Percentiles rank a stretch among this genome's conserved stretches.
Evolutionary conservation across 1,140 invertebrate species (phyloP).

Genomic region (Zaprionus tsacasi): DNA sequence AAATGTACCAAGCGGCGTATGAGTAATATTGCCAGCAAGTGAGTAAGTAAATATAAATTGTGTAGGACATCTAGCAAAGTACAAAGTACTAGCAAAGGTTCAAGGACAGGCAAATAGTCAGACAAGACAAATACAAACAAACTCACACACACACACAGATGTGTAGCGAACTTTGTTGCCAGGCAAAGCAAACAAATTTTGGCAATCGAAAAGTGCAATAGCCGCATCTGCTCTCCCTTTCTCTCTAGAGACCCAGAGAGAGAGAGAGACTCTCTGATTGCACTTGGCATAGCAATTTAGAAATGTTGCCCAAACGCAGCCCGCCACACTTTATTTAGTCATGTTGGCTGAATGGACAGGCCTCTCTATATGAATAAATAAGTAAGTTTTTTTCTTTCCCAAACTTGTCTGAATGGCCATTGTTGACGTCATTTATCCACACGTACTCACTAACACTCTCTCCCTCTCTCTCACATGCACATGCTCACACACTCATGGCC

Average conservation of each 20-base stretch:
- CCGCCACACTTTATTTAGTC: conserved; percentile 38
- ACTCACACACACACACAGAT: neutral
- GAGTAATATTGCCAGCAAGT: conserved; percentile 40
- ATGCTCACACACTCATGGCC: neutral
- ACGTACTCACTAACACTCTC: neutral
- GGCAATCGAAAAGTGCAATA: conserved; percentile 50
- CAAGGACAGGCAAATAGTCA: conserved; percentile 53
- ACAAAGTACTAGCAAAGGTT: conserved; percentile 42
- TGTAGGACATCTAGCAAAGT: conserved; percentile 13
- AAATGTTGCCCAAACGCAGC: conserved; percentile 43
- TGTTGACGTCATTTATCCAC: conserved; percentile 46
- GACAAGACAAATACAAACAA: conserved; percentile 3
- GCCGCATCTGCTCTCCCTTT: conserved; percentile 23
- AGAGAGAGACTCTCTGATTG: conserved; percentile 5
- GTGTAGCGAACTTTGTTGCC: conserved; percentile 3
- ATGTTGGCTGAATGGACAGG: conserved; percentile 35
- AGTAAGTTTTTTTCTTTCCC: neutral
- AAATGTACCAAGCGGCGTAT: conserved; percentile 45
- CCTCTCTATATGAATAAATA: conserved; percentile 42
- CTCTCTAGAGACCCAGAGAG: no score
- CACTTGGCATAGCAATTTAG: conserved; percentile 44
- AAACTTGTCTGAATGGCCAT: conserved; percentile 16
- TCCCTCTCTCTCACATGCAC: neutral
- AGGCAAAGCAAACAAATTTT: conserved; percentile 20
- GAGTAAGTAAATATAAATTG: conserved; percentile 9